phyloP scores from a whole-genome alignment of 2,888 invertebrate genomes.

The Tridacna crocea region DNA sequence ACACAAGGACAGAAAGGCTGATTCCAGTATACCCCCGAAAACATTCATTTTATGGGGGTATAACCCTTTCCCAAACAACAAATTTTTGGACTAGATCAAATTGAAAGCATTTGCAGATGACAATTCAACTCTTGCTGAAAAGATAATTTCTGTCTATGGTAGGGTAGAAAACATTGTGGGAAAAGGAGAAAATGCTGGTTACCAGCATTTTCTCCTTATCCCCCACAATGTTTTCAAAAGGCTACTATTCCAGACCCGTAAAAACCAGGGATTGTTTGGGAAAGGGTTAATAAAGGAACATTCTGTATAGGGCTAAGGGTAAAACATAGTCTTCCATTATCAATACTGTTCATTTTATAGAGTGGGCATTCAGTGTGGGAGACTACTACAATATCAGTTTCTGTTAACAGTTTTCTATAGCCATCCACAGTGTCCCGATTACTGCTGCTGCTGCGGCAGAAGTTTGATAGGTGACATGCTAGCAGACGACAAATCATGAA shows the following conservation, averaged over 20 bases:
- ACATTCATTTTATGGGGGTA: no score
- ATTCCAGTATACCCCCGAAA: no score
- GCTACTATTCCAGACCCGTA: no score
- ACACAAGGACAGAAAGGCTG: no score
- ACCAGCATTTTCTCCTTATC: not conserved
- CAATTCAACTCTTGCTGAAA: no score
- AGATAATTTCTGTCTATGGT: no score
- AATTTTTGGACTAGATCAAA: no score
- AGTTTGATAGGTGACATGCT: not conserved
- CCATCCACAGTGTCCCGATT: not conserved
- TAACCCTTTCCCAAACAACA: no score
- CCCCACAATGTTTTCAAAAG: not conserved
- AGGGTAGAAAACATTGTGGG: not conserved
- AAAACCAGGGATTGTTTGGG: no score
- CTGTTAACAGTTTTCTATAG: not conserved
- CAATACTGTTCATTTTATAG: slow-evolving; percentile 12
- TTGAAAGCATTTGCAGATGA: no score
- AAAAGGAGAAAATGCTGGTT: not conserved
- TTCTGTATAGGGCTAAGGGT: no score
- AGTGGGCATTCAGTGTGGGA: not conserved
- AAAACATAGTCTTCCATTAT: not conserved
- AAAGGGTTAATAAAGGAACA: no score
- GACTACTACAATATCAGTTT: not conserved
- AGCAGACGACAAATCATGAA: slow-evolving; percentile 1
- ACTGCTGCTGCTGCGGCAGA: not conserved